Evolutionary conservation across 2,888 invertebrate species (phyloP), one percentile per base, ranked within the genome.

Genomic region (Epirrhoe alternata): DNA sequence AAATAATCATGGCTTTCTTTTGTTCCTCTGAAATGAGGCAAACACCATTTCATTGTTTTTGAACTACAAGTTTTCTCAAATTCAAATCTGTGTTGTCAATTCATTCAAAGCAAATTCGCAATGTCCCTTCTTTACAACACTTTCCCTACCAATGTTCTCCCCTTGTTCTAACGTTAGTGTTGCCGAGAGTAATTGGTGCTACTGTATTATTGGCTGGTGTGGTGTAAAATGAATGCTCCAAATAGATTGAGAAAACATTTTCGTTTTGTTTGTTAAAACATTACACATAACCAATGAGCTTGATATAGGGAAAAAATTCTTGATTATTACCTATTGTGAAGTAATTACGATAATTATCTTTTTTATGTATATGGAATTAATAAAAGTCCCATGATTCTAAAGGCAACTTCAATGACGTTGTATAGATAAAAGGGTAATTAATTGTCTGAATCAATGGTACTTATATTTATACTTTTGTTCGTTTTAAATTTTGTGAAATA

Each of bases 51-150:
- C 24, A 35, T 6, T 35, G 35, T 35, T 1, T 16, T 1, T 5
- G 7, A 16, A 47, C 14, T 47, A 14, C 45, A 10, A 12, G 12
- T 42, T 42, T 42, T 42, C 16, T 6, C 47, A 7, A 47, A 47
- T 14, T 45, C 45, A 45, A 14, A 14, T 1, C 38, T 6, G 14
- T 47, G 45, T n/a, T 78, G 85, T 84, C 84, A 83, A 87, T 88
- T 91, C 90, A 90, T 91, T 90, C 88, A 84, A 88, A 86, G 86
- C 90, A 86, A n/a, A 90, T 92, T 89, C 86, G 85, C 86, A 78
- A 85, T 86, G 81, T 38, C 49, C 53, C 45, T 84, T 84, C 83
- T 85, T 82, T 81, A 83, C 82, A 86, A 89, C 89, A 90, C 90
- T 92, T 89, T 88, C 88, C 86, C 89, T 87, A 87, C 86, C 86